phyloP scores from a whole-genome alignment of 2,797 vertebrate species.

The Halcyon chelicuti region DNA sequence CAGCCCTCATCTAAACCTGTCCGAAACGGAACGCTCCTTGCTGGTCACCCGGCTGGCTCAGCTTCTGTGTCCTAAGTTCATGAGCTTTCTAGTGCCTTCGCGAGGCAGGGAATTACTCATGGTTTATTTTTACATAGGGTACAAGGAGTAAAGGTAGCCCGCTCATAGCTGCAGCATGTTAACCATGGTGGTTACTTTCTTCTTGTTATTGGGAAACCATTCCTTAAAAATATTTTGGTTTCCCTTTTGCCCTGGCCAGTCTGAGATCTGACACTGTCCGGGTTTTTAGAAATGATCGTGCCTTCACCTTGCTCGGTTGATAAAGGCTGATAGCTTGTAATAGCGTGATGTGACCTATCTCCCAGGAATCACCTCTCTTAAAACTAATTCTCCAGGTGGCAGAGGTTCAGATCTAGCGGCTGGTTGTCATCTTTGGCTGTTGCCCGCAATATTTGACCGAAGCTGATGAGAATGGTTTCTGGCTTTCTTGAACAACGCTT shows the following conservation, averaged over 20 bases:
- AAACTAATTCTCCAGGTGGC: accelerated
- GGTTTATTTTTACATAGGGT: not conserved
- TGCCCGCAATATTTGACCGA: not conserved
- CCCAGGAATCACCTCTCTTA: not conserved
- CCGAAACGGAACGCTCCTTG: accelerated
- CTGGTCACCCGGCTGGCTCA: not conserved
- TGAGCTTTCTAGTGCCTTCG: not conserved
- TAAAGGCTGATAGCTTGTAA: not conserved
- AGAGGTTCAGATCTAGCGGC: not conserved
- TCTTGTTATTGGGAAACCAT: not conserved
- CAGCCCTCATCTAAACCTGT: not conserved
- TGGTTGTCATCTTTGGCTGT: not conserved
- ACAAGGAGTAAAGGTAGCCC: not conserved
- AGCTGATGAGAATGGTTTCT: not conserved
- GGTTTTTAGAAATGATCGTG: not conserved
- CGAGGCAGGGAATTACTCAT: not conserved
- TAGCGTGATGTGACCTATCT: not conserved
- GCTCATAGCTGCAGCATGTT: not conserved
- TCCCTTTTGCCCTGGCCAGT: not conserved
- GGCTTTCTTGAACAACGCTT: not conserved
- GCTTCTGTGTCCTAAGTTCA: not conserved
- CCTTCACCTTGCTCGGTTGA: not conserved
- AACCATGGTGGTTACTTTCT: not conserved
- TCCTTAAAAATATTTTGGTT: not conserved
- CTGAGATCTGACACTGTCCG: not conserved